A percentile compares a stretch with the other conserved stretches of the same genome.
These are phyloP conservation scores for Falcaria lacertinaria DNA, from an alignment of 2,888 invertebrate species.

Conservation along the genomic window DNA sequence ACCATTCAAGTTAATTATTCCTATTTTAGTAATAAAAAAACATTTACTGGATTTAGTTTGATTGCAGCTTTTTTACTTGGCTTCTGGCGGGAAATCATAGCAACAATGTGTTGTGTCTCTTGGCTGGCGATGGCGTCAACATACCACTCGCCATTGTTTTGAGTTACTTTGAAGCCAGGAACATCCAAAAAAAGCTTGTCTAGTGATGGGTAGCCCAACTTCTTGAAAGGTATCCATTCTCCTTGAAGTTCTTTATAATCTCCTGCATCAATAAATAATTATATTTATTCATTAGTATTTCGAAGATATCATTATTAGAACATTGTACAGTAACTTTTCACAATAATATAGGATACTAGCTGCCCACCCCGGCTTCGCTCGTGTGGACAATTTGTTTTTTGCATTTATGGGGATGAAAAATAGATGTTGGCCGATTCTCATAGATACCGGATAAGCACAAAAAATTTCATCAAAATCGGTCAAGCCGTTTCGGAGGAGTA, in stretches of 20 bases:
- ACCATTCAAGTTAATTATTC: neutral
- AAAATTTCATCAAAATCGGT: too few relatives aligned
- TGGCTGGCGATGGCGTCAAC: slow-evolving; percentile 80
- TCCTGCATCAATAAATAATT: slow-evolving; percentile 38
- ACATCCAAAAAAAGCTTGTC: slow-evolving; percentile 80
- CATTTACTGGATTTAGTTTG: slow-evolving; percentile 43
- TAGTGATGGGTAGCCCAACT: slow-evolving; percentile 79
- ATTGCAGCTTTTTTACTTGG: slow-evolving; percentile 55
- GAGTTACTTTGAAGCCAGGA: slow-evolving; percentile 77
- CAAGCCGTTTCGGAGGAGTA: too few relatives aligned
- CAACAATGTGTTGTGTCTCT: slow-evolving; percentile 80
- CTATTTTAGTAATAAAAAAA: slow-evolving; percentile 7
- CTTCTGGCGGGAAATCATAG: slow-evolving; percentile 72
- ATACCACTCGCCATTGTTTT: slow-evolving; percentile 73
- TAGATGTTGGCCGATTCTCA: too few relatives aligned
- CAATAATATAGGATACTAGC: too few relatives aligned
- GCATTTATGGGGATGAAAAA: too few relatives aligned
- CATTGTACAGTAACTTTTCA: too few relatives aligned
- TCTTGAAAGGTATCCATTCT: slow-evolving; percentile 80
- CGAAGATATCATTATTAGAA: too few relatives aligned
- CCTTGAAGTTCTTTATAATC: slow-evolving; percentile 84
- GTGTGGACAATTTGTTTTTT: too few relatives aligned
- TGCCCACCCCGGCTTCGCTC: too few relatives aligned
- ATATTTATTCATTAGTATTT: neutral
- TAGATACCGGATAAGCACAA: too few relatives aligned